Evolutionary conservation across 2,888 invertebrate genomes (phyloP).

Genomic region (Vannuccia rotundouncinata): DNA sequence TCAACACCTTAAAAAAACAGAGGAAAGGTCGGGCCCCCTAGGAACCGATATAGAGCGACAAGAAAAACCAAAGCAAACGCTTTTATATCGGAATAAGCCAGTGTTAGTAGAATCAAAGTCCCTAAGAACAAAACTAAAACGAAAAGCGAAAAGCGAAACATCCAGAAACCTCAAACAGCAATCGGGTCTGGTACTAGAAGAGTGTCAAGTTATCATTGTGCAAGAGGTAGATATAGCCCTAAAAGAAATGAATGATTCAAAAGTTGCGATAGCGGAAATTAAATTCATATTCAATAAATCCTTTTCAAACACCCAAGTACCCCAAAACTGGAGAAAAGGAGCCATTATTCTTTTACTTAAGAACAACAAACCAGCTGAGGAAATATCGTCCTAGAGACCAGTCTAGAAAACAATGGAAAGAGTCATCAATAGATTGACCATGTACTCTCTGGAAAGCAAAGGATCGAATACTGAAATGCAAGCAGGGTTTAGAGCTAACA

Average conservation of each 20-base stretch:
- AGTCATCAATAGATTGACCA: background rate
- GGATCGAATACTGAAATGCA: background rate
- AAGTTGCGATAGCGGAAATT: background rate
- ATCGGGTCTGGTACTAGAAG: background rate
- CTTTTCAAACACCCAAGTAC: background rate
- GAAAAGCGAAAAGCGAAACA: background rate
- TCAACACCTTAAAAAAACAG: background rate
- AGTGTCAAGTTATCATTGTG: background rate
- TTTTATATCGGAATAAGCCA: background rate
- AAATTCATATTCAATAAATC: background rate
- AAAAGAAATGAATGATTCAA: background rate
- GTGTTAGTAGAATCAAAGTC: background rate
- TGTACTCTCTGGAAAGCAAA: no score
- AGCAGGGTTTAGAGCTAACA: background rate
- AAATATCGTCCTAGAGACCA: background rate
- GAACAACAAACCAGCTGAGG: background rate
- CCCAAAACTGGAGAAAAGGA: background rate
- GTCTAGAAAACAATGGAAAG: constrained; percentile 10
- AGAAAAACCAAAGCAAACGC: background rate
- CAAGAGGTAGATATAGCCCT: background rate
- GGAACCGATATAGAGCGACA: background rate
- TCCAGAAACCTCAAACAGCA: no score
- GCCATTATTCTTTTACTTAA: background rate
- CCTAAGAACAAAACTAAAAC: background rate
- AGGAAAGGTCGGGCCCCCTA: background rate